Evolutionary conservation across 2,797 vertebrate species (phyloP), one percentile per base, ranked within the genome.

Genomic region (Hyperoplus immaculatus): DNA sequence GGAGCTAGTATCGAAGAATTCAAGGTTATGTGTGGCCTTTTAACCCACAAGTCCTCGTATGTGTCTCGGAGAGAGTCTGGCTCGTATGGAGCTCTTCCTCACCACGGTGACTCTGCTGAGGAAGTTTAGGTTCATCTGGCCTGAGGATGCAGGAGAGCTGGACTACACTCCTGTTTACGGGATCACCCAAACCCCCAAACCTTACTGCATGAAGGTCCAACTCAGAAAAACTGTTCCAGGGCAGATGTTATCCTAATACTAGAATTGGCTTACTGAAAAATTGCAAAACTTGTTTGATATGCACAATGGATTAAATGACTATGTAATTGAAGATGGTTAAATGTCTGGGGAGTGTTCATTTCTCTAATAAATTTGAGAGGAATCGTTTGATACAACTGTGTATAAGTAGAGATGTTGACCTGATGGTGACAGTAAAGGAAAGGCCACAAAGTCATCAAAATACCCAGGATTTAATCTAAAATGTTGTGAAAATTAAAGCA

Each of bases 1-100:
- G 11, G 5, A 39, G 47, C 11, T 46, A 50, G 18, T 5, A 64
- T 7, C 55, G 2, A 15, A 6, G 2, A 43, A 36, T n/a, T 16
- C 14, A 1, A 18, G 1, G 2, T 36, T 7, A 36, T 7, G 5
- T 8, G 43, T 45, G 11, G 11, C 8, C 43, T 61, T 15, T 50
- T 16, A 18, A 55, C 45, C 14, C 0, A 4, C 73, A 95, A 94
- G 95, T 56, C 84, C 88, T 36, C 90, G 94, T 10, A 58, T 88
- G 78, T 95, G 94, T 88, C 91, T 94, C 0, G 91, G 94, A 63
- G 93, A 95, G 49, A 66, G 81, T 61, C 78, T 95, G 75, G 94
- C 95, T 36, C 93, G 93, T 8, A 94, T 94, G 92, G 93, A 95
- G 84, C 91, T 95, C 53, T 94, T 94, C 85, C 82, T 95, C 61